phyloP scores from a whole-genome alignment of 2,113 vertebrate species.

The Nothocercus julius region DNA sequence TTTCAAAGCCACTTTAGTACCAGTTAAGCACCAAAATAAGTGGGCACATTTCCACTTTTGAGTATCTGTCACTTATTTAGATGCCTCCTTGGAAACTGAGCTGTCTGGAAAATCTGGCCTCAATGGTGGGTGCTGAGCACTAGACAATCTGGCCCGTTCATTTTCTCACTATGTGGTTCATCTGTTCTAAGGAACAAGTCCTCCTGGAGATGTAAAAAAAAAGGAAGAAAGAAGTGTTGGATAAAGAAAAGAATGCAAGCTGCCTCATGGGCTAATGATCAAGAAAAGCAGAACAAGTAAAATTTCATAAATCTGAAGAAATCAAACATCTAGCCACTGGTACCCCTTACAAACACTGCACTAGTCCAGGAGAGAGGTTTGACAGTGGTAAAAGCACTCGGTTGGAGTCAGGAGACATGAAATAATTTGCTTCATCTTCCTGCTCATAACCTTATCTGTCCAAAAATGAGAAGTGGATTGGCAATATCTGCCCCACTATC shows the following conservation, averaged over 20 bases:
- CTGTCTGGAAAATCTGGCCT: constrained; percentile 61
- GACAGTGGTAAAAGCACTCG: background rate
- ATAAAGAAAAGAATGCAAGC: constrained; percentile 26
- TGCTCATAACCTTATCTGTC: background rate
- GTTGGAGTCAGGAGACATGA: background rate
- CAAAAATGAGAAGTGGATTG: background rate
- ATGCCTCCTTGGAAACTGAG: constrained; percentile 53
- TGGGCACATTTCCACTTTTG: constrained; percentile 37
- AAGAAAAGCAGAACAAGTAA: constrained; percentile 30
- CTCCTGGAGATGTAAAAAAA: constrained; percentile 47
- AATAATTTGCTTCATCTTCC: background rate
- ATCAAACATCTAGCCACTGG: background rate
- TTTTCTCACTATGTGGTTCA: constrained; percentile 53
- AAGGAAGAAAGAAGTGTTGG: constrained; percentile 12
- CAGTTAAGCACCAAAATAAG: constrained; percentile 40
- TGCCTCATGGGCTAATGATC: constrained; percentile 10
- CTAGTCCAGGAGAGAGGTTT: background rate
- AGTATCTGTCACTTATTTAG: constrained; percentile 61
- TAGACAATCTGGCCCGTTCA: constrained; percentile 55
- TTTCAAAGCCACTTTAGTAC: constrained; percentile 31
- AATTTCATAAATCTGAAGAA: constrained; percentile 6
- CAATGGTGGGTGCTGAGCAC: constrained; percentile 24
- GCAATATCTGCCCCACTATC: background rate
- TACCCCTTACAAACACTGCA: background rate
- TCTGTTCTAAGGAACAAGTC: constrained; percentile 66